Percentiles rank a stretch among this genome's conserved stretches.
Conservation (phyloP, 2,888 invertebrate species). For the Euzophera pinguis region DNA sequence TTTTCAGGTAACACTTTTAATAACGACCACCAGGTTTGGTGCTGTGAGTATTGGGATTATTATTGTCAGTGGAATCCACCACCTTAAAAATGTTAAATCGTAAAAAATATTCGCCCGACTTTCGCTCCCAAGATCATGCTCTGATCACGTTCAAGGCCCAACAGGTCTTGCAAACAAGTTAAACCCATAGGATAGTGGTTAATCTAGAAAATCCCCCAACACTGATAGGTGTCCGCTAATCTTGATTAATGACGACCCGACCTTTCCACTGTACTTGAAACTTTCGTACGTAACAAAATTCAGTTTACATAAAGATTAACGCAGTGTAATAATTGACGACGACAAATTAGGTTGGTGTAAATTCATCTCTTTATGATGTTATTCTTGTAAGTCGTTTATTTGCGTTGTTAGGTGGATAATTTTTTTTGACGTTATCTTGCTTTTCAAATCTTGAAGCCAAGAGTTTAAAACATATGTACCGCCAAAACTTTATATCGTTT, state of each 20-base stretch:
- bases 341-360: not conserved
- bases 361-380: not conserved
- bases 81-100: too few species aligned
- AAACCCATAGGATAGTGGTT: constrained; percentile 40
- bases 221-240: constrained; percentile 56
- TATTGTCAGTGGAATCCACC: too few species aligned
- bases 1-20: too few species aligned
- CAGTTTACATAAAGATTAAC: not conserved
- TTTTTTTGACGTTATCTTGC: too few species aligned
- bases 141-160: constrained; percentile 36
- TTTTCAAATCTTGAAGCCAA: too few species aligned
- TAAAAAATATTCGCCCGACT: too few species aligned
- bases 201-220: constrained; percentile 68
- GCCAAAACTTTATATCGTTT: too few species aligned
- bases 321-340: not conserved
- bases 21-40: too few species aligned
- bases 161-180: constrained; percentile 34
- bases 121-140: constrained; percentile 7
- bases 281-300: constrained; percentile 12
- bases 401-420: too few species aligned
- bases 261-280: constrained; percentile 34
- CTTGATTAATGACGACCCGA: constrained; percentile 62
- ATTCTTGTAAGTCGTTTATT: not conserved
- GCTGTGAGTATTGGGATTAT: too few species aligned
- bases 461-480: too few species aligned